A percentile compares a stretch with the other conserved stretches of the same genome.
Conservation (phyloP, 2,113 vertebrate genomes). For the Triplophysa rosa region DNA sequence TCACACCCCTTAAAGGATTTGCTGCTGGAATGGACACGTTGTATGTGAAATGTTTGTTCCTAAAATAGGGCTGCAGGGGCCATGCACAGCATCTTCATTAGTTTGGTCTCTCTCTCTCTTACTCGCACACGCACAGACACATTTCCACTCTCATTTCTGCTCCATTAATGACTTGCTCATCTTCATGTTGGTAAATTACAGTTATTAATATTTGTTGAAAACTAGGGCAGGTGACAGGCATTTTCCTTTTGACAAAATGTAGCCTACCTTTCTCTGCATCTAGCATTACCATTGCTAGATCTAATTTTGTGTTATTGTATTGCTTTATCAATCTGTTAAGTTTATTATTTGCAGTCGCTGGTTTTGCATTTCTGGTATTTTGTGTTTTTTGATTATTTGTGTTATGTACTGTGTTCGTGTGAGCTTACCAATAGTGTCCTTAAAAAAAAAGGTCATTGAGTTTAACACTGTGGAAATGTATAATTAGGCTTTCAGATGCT, state of each 20-base stretch:
- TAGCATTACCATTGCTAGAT: neutral
- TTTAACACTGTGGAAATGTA: too few relatives aligned
- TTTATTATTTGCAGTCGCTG: neutral
- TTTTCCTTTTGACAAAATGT: neutral
- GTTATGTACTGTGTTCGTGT: too few relatives aligned
- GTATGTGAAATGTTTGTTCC: conserved; percentile 24
- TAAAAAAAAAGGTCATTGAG: too few relatives aligned
- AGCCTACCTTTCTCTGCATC: neutral
- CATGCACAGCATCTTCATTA: conserved; percentile 7
- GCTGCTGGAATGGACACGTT: conserved; percentile 30
- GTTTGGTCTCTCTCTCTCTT: conserved; percentile 11
- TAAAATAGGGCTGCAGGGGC: neutral
- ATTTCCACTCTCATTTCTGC: conserved; percentile 14
- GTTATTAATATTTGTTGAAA: neutral
- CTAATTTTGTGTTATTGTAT: neutral
- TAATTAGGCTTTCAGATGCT: too few relatives aligned
- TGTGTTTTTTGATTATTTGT: conserved; percentile 1
- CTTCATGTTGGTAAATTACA: neutral
- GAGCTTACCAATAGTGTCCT: too few relatives aligned
- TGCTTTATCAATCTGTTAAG: neutral
- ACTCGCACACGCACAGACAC: neutral
- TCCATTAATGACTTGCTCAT: neutral
- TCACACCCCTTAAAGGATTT: conserved; percentile 29
- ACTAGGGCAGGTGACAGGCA: neutral
- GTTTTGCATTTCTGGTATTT: neutral